These are phyloP conservation scores for Sceloporus tristichus DNA, from an alignment of 2,113 vertebrate species.

Conservation along the genomic window DNA sequence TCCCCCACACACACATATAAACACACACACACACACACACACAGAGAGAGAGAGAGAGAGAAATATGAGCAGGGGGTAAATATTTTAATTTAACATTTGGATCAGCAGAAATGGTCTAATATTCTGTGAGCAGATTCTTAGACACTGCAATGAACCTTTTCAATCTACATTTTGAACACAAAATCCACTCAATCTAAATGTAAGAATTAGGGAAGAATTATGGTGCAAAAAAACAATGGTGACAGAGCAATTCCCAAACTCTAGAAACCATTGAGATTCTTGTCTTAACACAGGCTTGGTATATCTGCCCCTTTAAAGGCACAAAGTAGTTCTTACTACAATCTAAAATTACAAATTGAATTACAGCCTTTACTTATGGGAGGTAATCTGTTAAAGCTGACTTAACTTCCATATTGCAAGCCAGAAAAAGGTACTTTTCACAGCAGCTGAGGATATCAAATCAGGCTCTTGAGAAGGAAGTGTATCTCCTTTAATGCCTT, in stretches of 20 bases:
- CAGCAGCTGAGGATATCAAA: conserved; percentile 41
- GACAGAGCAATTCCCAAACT: neutral
- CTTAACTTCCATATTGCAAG: neutral
- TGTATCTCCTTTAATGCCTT: conserved; percentile 55
- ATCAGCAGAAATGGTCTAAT: neutral
- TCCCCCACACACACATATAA: too few relatives aligned
- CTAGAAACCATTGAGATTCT: neutral
- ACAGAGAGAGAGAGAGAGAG: too few relatives aligned
- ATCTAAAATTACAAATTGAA: neutral
- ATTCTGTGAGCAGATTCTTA: neutral
- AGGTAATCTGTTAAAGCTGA: neutral
- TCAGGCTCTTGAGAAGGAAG: conserved; percentile 52
- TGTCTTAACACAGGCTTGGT: neutral
- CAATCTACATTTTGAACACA: neutral
- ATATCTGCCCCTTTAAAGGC: neutral
- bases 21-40: too few relatives aligned
- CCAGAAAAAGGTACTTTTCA: conserved; percentile 28
- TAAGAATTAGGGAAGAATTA: neutral
- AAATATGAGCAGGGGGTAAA: neutral
- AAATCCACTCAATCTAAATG: neutral
- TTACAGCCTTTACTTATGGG: neutral
- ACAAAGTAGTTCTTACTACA: neutral
- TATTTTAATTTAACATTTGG: neutral
- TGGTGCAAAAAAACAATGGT: neutral
- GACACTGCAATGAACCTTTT: neutral